phyloP scores from a whole-genome alignment of 2,888 invertebrate genomes.

The Drosophila setosimentum region DNA sequence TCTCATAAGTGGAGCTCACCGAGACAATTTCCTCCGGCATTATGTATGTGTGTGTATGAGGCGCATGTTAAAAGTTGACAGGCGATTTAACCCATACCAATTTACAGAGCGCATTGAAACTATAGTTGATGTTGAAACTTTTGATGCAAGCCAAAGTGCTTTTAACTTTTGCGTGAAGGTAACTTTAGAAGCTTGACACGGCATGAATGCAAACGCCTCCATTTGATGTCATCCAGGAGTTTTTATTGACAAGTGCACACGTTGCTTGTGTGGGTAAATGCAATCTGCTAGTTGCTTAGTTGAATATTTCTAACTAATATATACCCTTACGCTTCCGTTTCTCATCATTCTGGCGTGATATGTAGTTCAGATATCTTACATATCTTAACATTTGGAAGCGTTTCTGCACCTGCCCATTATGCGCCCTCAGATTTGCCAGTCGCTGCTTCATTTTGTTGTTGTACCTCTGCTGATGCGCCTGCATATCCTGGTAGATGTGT shows the following conservation, averaged over 20 bases:
- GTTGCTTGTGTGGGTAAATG: conserved; percentile 14
- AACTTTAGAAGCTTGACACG: conserved; percentile 37
- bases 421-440: conserved; percentile 3
- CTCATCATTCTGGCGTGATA: conserved; percentile 30
- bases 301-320: conserved; percentile 33
- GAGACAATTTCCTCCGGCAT: background rate
- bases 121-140: conserved; percentile 45
- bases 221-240: background rate
- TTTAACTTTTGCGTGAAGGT: conserved; percentile 25
- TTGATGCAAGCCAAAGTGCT: conserved; percentile 46
- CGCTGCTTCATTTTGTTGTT: background rate
- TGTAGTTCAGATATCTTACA: conserved; percentile 21
- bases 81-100: conserved; percentile 13
- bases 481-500: conserved; percentile 22
- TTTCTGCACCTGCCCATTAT: conserved; percentile 31
- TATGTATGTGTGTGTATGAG: background rate
- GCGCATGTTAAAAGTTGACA: conserved; percentile 24
- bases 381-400: conserved; percentile 22
- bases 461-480: conserved; percentile 21
- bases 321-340: conserved; percentile 32
- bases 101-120: conserved; percentile 17
- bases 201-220: conserved; percentile 29
- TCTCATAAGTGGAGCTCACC: conserved; percentile 26
- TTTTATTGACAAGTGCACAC: conserved; percentile 22
- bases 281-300: background rate